Percentiles rank a stretch among this genome's conserved stretches.
phyloP scores from a whole-genome alignment of 1,140 invertebrate genomes.

The Hyphantria cunea region DNA sequence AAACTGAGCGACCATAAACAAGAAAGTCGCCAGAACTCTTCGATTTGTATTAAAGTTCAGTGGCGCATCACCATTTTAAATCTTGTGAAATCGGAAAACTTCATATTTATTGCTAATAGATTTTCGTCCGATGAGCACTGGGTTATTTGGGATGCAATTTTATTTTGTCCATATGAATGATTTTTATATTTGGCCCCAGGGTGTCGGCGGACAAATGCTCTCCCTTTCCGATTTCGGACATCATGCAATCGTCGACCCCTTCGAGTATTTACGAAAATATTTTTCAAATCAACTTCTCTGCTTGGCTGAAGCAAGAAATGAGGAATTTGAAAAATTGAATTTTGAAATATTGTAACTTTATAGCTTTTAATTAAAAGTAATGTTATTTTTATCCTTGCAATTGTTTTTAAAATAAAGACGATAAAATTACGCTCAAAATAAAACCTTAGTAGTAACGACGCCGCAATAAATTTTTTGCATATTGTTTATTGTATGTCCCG shows the following conservation, averaged over 20 bases:
- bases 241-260: constrained; percentile 52
- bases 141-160: constrained; percentile 80
- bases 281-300: constrained; percentile 37
- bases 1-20: constrained; percentile 66
- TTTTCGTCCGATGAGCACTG: constrained; percentile 76
- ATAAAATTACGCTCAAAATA: too few relatives aligned
- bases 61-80: constrained; percentile 68
- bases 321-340: constrained; percentile 8
- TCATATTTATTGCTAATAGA: constrained; percentile 82
- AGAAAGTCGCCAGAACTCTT: constrained; percentile 66
- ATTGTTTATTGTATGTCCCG: too few relatives aligned
- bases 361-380: neutral
- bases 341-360: neutral
- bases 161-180: constrained; percentile 81
- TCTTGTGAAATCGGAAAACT: constrained; percentile 79
- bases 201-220: constrained; percentile 43
- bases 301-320: constrained; percentile 35
- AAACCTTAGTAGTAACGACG: too few relatives aligned
- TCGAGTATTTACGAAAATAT: constrained; percentile 33
- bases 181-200: constrained; percentile 75
- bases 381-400: too few relatives aligned
- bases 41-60: constrained; percentile 53
- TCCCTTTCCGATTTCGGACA: constrained; percentile 62
- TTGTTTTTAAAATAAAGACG: too few relatives aligned
- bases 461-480: too few relatives aligned